Evolutionary conservation across 2,113 vertebrate species (phyloP), one percentile per base, ranked within the genome.

Genomic region (Empidonax traillii): DNA sequence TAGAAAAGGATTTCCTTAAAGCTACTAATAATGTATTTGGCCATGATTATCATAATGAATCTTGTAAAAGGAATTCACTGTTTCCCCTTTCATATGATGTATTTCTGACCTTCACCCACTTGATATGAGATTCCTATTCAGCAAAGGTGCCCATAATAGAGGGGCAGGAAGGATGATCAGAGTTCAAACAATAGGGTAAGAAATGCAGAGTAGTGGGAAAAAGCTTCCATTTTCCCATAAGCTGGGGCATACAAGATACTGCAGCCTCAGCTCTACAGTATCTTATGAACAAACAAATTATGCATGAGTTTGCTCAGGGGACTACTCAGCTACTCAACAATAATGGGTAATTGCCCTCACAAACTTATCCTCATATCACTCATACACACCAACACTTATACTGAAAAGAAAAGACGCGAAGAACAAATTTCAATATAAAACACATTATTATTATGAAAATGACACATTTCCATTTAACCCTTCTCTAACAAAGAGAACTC

Each of bases 271-370:
- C 96, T 96, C 93, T 96, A 88, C 91, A 52, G 90, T 96, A 94
- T 96, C 96, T 98, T 97, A 97, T 97, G 96, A 96, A 97, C 97
- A 98, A 97, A 98, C 97, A 97, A 98, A 98, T 98, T 97, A 97
- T 96, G 93, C 96, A 93, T 97, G 97, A 97, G 96, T 97, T 98
- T 97, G 96, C 97, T 97, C 97, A 75, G 78, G 97, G 97, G 97
- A 97, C 89, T 96, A 96, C 96, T 96, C 97, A 97, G 95, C 96
- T 96, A 82, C 95, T 98, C 96, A 94, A 97, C 93, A 97, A 95
- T 98, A 98, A 97, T 98, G 97, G 97, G 95, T 97, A 98, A 98
- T 98, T 98, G 96, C 95, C 95, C 97, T 94, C 97, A 96, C 94
- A 98, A 98, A 98, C 63, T 67, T 97, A 97, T 97, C 94, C 93